Conservation (phyloP, 92 coral and sea anemone genomes). For the Porites rus region DNA sequence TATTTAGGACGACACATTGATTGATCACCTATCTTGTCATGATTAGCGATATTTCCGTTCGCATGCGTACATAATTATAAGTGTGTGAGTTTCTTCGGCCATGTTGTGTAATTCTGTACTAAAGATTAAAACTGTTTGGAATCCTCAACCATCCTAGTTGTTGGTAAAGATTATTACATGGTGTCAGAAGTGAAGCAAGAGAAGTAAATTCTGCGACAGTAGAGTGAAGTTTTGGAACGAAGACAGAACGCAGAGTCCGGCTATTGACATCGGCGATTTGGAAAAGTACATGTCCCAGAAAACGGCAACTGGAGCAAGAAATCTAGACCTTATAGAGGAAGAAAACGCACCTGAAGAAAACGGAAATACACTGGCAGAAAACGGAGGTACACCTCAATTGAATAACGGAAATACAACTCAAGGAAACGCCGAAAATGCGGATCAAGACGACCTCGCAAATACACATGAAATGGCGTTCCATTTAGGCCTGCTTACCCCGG, state of each 20-base stretch:
- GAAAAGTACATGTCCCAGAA: background rate
- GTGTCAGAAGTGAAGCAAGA: too few species aligned
- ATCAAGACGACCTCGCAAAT: slow-evolving; percentile 4
- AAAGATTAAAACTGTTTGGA: too few species aligned
- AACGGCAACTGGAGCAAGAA: background rate
- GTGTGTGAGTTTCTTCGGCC: too few species aligned
- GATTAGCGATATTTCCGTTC: slow-evolving; percentile 1
- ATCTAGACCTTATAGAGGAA: background rate
- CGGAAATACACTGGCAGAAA: background rate
- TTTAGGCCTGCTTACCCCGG: too few species aligned
- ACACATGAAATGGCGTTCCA: slow-evolving; percentile 55
- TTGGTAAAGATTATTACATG: too few species aligned
- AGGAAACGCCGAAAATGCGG: background rate
- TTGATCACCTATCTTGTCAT: background rate
- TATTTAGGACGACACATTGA: background rate
- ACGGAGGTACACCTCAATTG: background rate
- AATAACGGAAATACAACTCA: background rate
- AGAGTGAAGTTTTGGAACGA: too few species aligned
- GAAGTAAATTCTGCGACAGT: too few species aligned
- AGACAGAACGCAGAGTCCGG: too few species aligned
- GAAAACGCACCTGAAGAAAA: background rate
- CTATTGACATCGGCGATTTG: background rate
- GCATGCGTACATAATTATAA: background rate
- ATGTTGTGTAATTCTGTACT: too few species aligned
- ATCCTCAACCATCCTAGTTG: too few species aligned